Conservation (phyloP, 2,113 vertebrate species). For the Mustela lutreola region DNA sequence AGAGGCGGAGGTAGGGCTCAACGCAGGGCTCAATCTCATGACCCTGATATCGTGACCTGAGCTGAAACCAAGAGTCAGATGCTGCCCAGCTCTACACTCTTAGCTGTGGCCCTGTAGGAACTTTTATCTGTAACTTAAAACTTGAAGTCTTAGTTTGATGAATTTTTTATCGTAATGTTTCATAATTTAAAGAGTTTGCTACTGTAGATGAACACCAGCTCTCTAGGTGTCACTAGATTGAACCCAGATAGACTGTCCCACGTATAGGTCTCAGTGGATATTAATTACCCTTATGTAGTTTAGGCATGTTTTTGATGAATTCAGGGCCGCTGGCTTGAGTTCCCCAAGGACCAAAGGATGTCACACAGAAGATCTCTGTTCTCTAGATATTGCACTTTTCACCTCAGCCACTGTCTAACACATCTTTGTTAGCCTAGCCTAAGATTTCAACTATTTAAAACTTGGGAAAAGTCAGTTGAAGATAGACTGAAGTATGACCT, state of each 20-base stretch:
- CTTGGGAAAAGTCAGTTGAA: not conserved
- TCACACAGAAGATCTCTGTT: constrained; percentile 45
- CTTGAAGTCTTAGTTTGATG: not conserved
- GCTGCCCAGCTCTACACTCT: not conserved
- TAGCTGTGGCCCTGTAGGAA: not conserved
- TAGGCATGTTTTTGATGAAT: not conserved
- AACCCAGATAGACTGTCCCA: not conserved
- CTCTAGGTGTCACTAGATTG: not conserved
- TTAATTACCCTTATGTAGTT: not conserved
- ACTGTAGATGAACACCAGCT: not conserved
- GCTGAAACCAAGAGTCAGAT: not conserved
- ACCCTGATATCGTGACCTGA: not conserved
- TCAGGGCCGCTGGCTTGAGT: not conserved
- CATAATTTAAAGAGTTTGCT: constrained; percentile 16
- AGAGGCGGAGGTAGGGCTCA: not conserved
- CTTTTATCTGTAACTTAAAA: constrained; percentile 36
- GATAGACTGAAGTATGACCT: not conserved
- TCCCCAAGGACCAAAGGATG: constrained; percentile 3
- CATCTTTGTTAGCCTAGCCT: constrained; percentile 52
- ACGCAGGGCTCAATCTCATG: not conserved
- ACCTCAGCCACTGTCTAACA: not conserved
- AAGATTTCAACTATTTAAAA: constrained; percentile 44
- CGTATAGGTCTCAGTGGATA: not conserved
- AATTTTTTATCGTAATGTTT: constrained; percentile 59
- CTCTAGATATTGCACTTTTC: not conserved